phyloP scores from a whole-genome alignment of 2,113 vertebrate genomes.

The Thalassoma bifasciatum region DNA sequence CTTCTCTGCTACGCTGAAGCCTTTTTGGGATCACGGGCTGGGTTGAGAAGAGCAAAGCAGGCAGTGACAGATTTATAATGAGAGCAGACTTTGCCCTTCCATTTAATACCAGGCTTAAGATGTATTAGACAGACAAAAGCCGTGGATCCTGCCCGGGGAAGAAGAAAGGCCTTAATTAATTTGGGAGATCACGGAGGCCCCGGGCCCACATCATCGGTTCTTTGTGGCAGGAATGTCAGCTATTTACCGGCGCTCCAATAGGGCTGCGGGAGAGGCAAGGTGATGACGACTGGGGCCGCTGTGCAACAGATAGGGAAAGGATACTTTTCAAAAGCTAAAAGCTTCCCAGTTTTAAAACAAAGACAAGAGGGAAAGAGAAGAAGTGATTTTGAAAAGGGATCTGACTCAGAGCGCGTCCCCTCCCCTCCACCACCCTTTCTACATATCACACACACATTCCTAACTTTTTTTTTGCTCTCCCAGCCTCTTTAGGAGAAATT shows the following conservation, averaged over 20 bases:
- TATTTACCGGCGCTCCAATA: constrained; percentile 82
- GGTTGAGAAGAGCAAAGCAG: constrained; percentile 67
- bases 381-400: constrained; percentile 82
- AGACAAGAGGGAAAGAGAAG: constrained; percentile 76
- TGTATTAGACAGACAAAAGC: constrained; percentile 72
- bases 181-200: constrained; percentile 78
- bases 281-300: constrained; percentile 84
- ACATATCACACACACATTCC: constrained; percentile 75
- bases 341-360: constrained; percentile 85
- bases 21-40: constrained; percentile 55
- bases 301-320: constrained; percentile 82
- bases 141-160: constrained; percentile 47
- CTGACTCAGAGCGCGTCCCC: constrained; percentile 45
- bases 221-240: constrained; percentile 86
- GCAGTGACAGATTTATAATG: constrained; percentile 80
- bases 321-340: constrained; percentile 88
- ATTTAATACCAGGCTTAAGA: constrained; percentile 77
- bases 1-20: constrained; percentile 65
- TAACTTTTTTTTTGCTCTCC: constrained; percentile 46
- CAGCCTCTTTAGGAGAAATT: constrained; percentile 29
- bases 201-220: constrained; percentile 80
- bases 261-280: constrained; percentile 73
- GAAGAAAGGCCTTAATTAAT: constrained; percentile 85
- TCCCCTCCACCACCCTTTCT: constrained; percentile 34
- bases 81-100: constrained; percentile 54